Percentiles rank a stretch among this genome's conserved stretches.
Evolutionary conservation across 2,113 vertebrate genomes (phyloP).

Genomic region (Indri indri): DNA sequence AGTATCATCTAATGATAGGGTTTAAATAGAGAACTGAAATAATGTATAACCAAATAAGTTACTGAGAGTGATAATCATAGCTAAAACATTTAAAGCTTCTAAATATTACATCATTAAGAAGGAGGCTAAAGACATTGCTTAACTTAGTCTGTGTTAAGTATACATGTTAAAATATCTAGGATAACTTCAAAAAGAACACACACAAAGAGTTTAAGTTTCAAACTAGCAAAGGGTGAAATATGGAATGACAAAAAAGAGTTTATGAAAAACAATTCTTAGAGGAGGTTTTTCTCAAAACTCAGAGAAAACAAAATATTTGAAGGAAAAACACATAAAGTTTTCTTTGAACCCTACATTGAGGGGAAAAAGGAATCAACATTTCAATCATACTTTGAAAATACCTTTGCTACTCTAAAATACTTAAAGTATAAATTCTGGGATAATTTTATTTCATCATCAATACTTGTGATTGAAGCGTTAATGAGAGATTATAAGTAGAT

Average conservation of each 20-base stretch:
- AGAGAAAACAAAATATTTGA: neutral
- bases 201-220: conserved; percentile 12
- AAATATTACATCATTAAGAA: neutral
- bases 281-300: neutral
- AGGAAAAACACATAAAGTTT: neutral
- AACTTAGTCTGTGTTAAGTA: conserved; percentile 5
- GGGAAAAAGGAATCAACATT: conserved; percentile 12
- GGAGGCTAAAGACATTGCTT: neutral
- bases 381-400: conserved; percentile 35
- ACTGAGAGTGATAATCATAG: neutral
- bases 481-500: neutral
- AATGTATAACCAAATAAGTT: neutral
- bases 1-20: neutral
- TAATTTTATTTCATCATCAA: conserved; percentile 25
- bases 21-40: conserved; percentile 21
- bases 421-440: conserved; percentile 25
- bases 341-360: conserved; percentile 34
- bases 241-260: neutral
- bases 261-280: neutral
- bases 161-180: neutral
- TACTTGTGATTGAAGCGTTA: conserved; percentile 32
- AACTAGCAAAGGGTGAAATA: neutral
- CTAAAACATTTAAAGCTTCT: neutral
- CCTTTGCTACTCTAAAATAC: conserved; percentile 9
- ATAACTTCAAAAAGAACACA: conserved; percentile 8